Percentiles rank a stretch among this genome's conserved stretches.
These are phyloP conservation scores for Mus caroli DNA, from an alignment of 2,797 vertebrate species.

Conservation along the genomic window DNA sequence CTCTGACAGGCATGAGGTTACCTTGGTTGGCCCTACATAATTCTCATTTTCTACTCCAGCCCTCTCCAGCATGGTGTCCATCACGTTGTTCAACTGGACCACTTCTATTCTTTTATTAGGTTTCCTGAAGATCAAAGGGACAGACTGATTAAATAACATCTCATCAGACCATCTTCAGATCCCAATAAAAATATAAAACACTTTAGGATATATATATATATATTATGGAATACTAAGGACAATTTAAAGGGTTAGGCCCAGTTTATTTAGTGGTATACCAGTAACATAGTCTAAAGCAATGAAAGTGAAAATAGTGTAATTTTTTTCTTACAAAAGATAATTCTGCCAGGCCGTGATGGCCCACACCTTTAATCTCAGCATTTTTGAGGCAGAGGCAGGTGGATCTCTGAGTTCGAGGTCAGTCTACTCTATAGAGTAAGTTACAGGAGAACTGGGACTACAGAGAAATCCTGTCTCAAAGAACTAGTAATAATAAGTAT, in stretches of 20 bases:
- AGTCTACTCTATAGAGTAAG: neutral
- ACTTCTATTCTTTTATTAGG: constrained; percentile 93
- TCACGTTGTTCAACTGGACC: constrained; percentile 92
- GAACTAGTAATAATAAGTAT: neutral
- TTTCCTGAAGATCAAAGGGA: constrained; percentile 88
- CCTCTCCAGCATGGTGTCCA: constrained; percentile 95
- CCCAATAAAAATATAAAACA: neutral
- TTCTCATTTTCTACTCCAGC: constrained; percentile 90
- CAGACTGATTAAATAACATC: constrained; percentile 27
- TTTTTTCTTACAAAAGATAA: constrained; percentile 56
- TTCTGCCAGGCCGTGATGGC: neutral
- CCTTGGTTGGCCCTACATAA: constrained; percentile 91
- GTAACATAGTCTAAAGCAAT: neutral
- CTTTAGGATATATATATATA: too few species aligned
- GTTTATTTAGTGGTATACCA: constrained; percentile 27
- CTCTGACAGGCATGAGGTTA: constrained; percentile 68
- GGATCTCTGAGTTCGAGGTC: neutral
- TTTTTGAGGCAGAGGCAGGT: neutral
- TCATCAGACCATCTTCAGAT: neutral
- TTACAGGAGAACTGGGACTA: neutral
- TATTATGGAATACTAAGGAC: neutral
- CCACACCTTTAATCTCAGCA: neutral
- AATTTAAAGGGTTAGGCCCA: constrained; percentile 5
- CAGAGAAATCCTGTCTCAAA: neutral
- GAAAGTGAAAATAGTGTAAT: neutral